Conservation (phyloP, 53 echinoderm and acorn worm genomes). For the Temnopleurus reevesii region DNA sequence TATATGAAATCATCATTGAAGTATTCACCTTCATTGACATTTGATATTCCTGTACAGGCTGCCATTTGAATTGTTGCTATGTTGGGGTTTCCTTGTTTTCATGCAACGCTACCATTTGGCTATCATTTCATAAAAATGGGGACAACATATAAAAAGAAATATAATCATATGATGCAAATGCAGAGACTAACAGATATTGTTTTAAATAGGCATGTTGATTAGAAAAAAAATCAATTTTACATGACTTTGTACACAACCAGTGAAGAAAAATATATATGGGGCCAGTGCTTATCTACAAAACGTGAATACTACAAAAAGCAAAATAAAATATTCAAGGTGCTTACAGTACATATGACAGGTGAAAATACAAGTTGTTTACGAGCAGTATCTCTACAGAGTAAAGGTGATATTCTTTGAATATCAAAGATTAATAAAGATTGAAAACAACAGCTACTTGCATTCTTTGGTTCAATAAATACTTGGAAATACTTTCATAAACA, state of each 20-base stretch:
- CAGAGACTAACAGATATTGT: too few species aligned
- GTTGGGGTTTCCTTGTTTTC: too few species aligned
- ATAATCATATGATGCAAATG: not conserved
- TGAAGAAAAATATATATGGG: too few species aligned
- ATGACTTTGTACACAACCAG: too few species aligned
- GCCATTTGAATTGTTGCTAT: too few species aligned
- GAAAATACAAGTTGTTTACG: not conserved
- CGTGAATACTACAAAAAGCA: not conserved
- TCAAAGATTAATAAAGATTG: not conserved
- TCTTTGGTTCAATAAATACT: conserved; percentile 26
- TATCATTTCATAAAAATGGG: not conserved
- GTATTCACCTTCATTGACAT: too few species aligned
- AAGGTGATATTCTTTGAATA: not conserved
- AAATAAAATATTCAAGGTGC: conserved; percentile 8
- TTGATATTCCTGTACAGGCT: too few species aligned
- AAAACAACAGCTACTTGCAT: not conserved
- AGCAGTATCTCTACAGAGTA: not conserved
- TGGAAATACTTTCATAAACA: conserved; percentile 3
- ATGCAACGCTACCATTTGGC: too few species aligned
- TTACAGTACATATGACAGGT: not conserved
- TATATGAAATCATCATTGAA: too few species aligned
- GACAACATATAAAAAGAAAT: not conserved
- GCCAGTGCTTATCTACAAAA: too few species aligned
- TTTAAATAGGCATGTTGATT: too few species aligned
- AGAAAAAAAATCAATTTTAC: too few species aligned